These are phyloP conservation scores for Drosophila testacea DNA, from an alignment of 2,888 invertebrate genomes.

Conservation along the genomic window DNA sequence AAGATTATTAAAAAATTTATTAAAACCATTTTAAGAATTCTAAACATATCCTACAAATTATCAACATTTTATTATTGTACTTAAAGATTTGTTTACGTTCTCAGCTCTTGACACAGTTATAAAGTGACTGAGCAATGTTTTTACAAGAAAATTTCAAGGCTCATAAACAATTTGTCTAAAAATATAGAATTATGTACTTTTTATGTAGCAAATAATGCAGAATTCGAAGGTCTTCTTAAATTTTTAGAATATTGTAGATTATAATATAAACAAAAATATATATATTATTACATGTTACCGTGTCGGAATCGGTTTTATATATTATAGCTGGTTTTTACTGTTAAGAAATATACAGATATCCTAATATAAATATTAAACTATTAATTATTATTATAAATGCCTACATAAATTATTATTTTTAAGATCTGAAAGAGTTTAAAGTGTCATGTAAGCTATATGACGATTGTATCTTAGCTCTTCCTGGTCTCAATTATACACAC, in stretches of 20 bases:
- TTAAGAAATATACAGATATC: too few relatives aligned
- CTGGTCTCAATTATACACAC: slow-evolving; percentile 51
- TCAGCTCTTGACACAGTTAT: slow-evolving; percentile 21
- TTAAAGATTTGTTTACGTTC: slow-evolving; percentile 5
- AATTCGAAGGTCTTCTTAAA: not conserved
- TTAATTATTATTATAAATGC: too few relatives aligned
- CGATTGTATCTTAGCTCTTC: slow-evolving; percentile 48
- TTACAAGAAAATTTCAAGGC: not conserved
- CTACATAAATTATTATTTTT: too few relatives aligned
- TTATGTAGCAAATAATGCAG: not conserved
- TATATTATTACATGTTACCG: too few relatives aligned
- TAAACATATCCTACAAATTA: not conserved
- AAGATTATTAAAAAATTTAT: not conserved
- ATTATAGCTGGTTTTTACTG: too few relatives aligned
- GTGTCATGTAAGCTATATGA: slow-evolving; percentile 1
- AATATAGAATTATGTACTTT: too few relatives aligned
- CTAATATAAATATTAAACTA: too few relatives aligned
- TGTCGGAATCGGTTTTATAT: too few relatives aligned
- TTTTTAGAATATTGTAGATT: not conserved
- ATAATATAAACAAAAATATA: not conserved
- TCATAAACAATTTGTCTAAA: not conserved
- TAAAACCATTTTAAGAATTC: not conserved
- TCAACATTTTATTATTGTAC: not conserved
- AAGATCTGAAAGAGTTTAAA: too few relatives aligned
- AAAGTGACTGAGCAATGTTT: slow-evolving; percentile 6